Base-by-base conservation (phyloP, 2,888 invertebrate genomes). In the Xestia ashworthii region DNA sequence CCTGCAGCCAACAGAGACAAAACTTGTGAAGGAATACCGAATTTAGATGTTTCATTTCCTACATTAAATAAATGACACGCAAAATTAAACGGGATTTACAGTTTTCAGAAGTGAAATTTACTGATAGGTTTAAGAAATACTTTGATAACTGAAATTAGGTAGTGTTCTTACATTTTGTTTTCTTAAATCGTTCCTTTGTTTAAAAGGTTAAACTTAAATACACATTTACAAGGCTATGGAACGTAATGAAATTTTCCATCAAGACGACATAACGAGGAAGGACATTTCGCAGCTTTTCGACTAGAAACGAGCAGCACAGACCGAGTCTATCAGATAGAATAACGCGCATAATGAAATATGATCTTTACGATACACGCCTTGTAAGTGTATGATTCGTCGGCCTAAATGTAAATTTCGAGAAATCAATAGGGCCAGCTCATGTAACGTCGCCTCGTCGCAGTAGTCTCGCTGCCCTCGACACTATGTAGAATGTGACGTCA, bases 401-500 rank as follows among this genome's bases (percentile, higher is more conserved):
- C 71, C 76, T 71, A 77, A 78, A 84, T 80, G 80, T 80, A 76
- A 78, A 83, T 76, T 78, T 81, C 44, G 81, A 85, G 81, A 87
- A 85, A 80, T 78, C 78, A 82, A 80, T 83, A 84, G 85, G 86
- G 82, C 78, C 74, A 74, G 81, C 81, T 79, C 80, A 76, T 79
- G 67, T 78, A 85, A 78, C 84, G 78, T 81, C 79, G 77, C 78
- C 58, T 62, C 80, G 79, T 82, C 85, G 86, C 82, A 88, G 84
- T 78, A 84, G 82, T 81, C 83, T 85, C 84, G 84, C 80, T 87
- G 88, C 87, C 90, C 88, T 88, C 89, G 88, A 87, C 90, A 90
- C 88, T 89, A 87, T 87, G 85, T 82, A 83, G 85, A 82, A 62
- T 85, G 91, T 95, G 96, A 95, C 95, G 95, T 95, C 95, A 95